Conservation (phyloP, 1,140 invertebrate genomes). For the Chelonus insularis region DNA sequence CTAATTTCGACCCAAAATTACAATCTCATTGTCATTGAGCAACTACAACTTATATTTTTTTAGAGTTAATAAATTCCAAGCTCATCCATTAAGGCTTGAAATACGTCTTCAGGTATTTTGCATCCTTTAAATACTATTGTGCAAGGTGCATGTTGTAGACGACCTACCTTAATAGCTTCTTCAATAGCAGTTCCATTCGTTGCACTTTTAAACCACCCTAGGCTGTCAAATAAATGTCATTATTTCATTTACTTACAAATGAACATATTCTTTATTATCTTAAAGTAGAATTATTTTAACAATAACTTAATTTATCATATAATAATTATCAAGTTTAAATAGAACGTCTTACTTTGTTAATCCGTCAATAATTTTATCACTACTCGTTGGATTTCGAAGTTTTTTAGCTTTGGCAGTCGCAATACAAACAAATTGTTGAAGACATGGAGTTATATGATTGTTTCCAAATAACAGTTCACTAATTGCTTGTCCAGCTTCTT, state of each 20-base stretch:
- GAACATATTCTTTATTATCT: no score
- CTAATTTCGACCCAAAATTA: neutral
- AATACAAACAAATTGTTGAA: conserved; percentile 49
- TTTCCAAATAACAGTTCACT: conserved; percentile 46
- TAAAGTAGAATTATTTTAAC: no score
- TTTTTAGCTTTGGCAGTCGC: conserved; percentile 38
- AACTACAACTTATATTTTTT: neutral
- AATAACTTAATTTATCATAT: no score
- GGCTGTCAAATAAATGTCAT: no score
- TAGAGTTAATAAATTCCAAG: conserved; percentile 32
- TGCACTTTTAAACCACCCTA: conserved; percentile 41
- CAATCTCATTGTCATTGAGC: neutral
- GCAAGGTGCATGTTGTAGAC: conserved; percentile 34
- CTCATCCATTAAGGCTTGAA: conserved; percentile 31
- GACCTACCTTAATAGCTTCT: conserved; percentile 42
- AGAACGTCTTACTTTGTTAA: conserved; percentile 50
- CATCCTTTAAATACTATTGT: conserved; percentile 31
- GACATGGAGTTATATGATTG: conserved; percentile 45
- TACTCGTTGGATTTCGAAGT: conserved; percentile 40
- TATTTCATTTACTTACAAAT: no score
- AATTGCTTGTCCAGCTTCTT: conserved; percentile 35
- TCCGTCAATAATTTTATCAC: conserved; percentile 55
- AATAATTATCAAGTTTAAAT: no score
- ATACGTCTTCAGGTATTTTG: neutral
- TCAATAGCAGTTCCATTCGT: conserved; percentile 47